Evolutionary conservation across 23 tunicate species (phyloP).

Genomic region (Halocynthia roretzi): DNA sequence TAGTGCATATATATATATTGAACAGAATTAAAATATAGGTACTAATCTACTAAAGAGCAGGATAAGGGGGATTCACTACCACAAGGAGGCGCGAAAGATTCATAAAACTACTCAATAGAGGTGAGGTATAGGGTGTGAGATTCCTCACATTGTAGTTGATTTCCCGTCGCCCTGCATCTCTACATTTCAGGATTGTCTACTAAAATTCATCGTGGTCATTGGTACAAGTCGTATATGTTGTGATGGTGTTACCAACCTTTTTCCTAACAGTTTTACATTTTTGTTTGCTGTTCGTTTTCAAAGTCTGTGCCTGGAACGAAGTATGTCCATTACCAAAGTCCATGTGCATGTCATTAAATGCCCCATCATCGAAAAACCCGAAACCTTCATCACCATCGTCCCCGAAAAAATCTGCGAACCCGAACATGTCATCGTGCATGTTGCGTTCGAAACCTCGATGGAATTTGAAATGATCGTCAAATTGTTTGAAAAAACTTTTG

Average conservation of each 20-base stretch:
- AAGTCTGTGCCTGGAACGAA: conserved; percentile 6
- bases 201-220: conserved; percentile 39
- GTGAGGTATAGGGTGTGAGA: neutral
- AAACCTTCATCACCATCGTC: neutral
- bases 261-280: conserved; percentile 59
- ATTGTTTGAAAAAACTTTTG: conserved; percentile 53
- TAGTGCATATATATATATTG: too few relatives aligned
- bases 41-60: too few relatives aligned
- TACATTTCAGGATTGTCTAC: neutral
- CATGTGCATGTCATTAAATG: conserved; percentile 32
- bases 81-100: too few relatives aligned
- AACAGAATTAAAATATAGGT: too few relatives aligned
- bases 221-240: conserved; percentile 59
- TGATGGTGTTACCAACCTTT: conserved; percentile 47
- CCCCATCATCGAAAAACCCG: conserved; percentile 17
- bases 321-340: conserved; percentile 13
- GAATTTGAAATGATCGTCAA: conserved; percentile 36
- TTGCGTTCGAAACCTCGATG: conserved; percentile 19
- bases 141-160: neutral
- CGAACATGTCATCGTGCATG: conserved; percentile 17
- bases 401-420: conserved; percentile 4
- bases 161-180: neutral
- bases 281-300: conserved; percentile 24
- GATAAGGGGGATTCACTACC: too few relatives aligned
- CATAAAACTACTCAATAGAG: too few relatives aligned